These are phyloP conservation scores for Petroica traversi DNA, from an alignment of 2,113 vertebrate species.

Conservation along the genomic window DNA sequence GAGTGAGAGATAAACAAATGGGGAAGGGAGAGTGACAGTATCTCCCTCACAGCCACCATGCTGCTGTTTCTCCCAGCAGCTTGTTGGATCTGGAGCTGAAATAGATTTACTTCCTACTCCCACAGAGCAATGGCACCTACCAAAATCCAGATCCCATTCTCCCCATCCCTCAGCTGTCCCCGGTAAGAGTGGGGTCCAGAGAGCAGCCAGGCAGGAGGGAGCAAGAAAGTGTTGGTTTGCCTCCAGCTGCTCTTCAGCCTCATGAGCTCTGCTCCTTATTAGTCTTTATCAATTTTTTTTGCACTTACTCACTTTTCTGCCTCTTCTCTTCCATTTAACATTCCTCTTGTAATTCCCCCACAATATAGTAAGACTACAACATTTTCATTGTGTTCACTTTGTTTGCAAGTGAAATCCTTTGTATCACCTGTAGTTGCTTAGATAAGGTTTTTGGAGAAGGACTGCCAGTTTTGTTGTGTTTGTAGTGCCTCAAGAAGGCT, in stretches of 20 bases:
- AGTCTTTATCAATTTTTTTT: background rate
- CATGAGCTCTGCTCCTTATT: background rate
- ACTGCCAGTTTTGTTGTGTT: background rate
- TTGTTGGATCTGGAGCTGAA: background rate
- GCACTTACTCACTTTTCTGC: background rate
- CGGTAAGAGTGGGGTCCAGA: too few relatives aligned
- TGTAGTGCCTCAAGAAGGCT: background rate
- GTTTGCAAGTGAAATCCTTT: background rate
- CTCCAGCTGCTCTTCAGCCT: background rate
- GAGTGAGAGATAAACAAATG: background rate
- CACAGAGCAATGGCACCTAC: accelerated
- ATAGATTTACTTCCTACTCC: background rate
- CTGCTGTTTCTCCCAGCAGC: background rate
- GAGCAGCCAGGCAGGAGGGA: background rate
- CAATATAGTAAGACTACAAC: background rate
- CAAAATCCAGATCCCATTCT: background rate
- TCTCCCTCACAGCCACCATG: accelerated
- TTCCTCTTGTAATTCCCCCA: background rate
- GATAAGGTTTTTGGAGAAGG: background rate
- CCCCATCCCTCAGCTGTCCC: background rate
- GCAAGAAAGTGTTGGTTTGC: background rate
- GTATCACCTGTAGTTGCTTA: background rate
- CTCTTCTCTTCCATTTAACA: background rate
- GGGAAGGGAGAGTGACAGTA: background rate
- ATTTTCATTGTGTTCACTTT: background rate